Base-by-base conservation (phyloP, 2,888 invertebrate species). In the Phortica okadai region DNA sequence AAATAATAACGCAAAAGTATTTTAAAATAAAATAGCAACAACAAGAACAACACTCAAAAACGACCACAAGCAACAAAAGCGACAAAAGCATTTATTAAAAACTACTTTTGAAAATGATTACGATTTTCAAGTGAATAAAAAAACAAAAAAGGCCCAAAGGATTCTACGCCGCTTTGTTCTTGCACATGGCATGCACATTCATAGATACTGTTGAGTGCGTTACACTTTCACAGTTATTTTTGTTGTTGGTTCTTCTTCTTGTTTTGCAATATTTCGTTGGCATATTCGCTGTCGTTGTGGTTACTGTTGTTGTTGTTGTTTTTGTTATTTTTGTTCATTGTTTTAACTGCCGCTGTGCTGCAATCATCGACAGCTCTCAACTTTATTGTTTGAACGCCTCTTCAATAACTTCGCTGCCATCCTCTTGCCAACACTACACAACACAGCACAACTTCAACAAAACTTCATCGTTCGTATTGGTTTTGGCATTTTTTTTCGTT, bases 1-100 rank as follows among this genome's bases (percentile, higher is more conserved):
- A 62, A 62, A 62, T 25, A 62, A 62, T 62, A n/a, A 62, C 25
- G 62, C 62, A 62, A 25, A 62, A 62, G 25, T 62, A 62, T 62
- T 62, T 25, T 8, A 62, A 62, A 16, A 62, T 2, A 6, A 56
- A 56, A 56, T n/a, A 56, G 16, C 14, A 16, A 56, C 56, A 50
- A 50, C 14, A 50, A 50, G 14, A 50, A 50, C 8, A 8, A 50
- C 14, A 50, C 2, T 2, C 2, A 50, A 50, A 6, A 50, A 50
- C 50, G 50, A 11, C 50, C 50, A 8, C 8, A 50, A 50, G 50
- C 50, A 11, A 33, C 33, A 33, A 33, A 50, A 50, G 50, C 50
- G 50, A 50, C 50, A 8, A 50, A 50, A 50, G 50, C 50, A 14
- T 50, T 50, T 50, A 50, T 50, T 50, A 14, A 50, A 50, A 50